phyloP scores from a whole-genome alignment of 2,888 invertebrate species.

The Hecatera dysodea region DNA sequence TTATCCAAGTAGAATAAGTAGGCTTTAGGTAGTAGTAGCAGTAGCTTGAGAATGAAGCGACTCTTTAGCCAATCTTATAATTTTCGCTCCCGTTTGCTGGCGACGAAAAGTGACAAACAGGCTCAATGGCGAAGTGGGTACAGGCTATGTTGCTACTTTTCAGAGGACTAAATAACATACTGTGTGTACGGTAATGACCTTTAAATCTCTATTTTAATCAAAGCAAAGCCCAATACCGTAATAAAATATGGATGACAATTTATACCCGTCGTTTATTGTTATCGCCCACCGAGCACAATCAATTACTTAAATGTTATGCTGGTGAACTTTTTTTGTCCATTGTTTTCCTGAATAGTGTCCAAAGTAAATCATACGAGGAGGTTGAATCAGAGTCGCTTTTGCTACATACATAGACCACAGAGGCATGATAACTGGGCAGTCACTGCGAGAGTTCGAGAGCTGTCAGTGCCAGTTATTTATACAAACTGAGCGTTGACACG shows the following conservation, averaged over 20 bases:
- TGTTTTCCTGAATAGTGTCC: slow-evolving; percentile 44
- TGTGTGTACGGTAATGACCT: background rate
- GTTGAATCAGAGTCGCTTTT: slow-evolving; percentile 22
- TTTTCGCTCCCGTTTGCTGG: background rate
- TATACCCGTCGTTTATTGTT: slow-evolving; percentile 37
- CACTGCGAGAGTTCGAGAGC: background rate
- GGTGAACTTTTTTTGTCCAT: slow-evolving; percentile 27
- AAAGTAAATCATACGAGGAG: slow-evolving; percentile 50
- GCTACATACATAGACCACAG: background rate
- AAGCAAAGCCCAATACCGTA: slow-evolving; percentile 18
- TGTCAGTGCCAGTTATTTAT: background rate
- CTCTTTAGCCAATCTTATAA: background rate
- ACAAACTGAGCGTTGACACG: background rate
- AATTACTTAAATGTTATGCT: slow-evolving; percentile 15
- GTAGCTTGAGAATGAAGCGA: no score
- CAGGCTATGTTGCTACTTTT: background rate
- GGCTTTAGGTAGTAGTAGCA: no score
- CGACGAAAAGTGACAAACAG: background rate
- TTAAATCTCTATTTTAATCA: background rate
- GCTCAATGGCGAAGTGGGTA: no score
- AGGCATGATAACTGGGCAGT: no score
- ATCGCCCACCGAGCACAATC: slow-evolving; percentile 23
- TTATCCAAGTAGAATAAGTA: no score
- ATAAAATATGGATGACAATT: slow-evolving; percentile 36
- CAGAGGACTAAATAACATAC: background rate